Evolutionary conservation across 2,888 invertebrate species (phyloP), one percentile per base, ranked within the genome.

Genomic region (Girardia tigrina): DNA sequence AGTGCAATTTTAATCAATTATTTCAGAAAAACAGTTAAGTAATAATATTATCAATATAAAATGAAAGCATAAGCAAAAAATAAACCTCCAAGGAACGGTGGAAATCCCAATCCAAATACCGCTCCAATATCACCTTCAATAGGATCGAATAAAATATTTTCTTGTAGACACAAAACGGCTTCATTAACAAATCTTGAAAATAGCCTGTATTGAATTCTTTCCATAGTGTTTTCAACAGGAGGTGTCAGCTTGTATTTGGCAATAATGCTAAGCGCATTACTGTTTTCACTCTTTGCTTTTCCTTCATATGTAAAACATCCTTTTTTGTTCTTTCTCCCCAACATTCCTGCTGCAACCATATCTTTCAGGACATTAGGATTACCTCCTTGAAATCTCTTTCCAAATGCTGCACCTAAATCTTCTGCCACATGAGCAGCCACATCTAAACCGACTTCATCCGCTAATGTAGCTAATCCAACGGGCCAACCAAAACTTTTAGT

Each of bases 61-160:
- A 4, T 26, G 1, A 69, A 28, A n/a, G 12, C 29, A 73, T 14
- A 23, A 69, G 4, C 14, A n/a, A 73, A 26, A 77, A 27, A 75
- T 80, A 78, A 79, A 83, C 86, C 90, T 74, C 98, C 98, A 56
- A 91, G 90, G 86, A 95, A 97, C 83, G 98, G 98, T 70, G 98
- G 98, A 87, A 99, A 99, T 12, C 98, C 98, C 77, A 99, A 88
- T 70, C 98, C 98, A 83, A 99, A 99, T 0, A 99, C 98, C 42
- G 95, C 95, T 72, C 98, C 98, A 77, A 99, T 89, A 84, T 97
- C 97, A 78, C 98, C 98, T 85, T 99, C 98, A 80, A 94, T 85
- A 89, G 89, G 81, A 29, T 72, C 29, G n/a, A 90, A 89, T 72
- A 99, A 87, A 79, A 99, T 95, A 80, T 91, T 92, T 85, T 99